Evolutionary conservation across 1,140 invertebrate species (phyloP).

Genomic region (Drosophila serrata): DNA sequence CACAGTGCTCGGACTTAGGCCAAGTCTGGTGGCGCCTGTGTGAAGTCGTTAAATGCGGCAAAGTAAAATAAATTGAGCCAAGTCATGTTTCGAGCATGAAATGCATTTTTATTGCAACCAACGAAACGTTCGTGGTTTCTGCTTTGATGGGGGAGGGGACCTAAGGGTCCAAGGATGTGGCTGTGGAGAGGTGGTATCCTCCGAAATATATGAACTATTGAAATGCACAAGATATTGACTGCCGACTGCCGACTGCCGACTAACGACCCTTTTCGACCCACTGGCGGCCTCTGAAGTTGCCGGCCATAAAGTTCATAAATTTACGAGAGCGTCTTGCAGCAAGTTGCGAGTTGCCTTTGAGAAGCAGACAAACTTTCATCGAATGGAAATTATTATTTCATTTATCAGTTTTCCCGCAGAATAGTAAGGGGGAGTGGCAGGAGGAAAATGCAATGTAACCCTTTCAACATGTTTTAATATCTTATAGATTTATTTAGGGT

Average conservation of each 20-base stretch:
- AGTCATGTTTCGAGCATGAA: slow-evolving; percentile 81
- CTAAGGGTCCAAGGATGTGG: neutral
- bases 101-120: slow-evolving; percentile 78
- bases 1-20: slow-evolving; percentile 24
- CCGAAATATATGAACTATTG: slow-evolving; percentile 68
- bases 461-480: neutral
- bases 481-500: neutral
- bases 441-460: neutral
- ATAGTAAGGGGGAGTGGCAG: neutral
- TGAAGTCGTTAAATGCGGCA: slow-evolving; percentile 83
- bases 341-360: slow-evolving; percentile 31
- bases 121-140: slow-evolving; percentile 20
- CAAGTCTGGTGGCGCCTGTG: slow-evolving; percentile 56
- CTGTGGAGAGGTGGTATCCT: slow-evolving; percentile 17
- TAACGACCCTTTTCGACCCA: slow-evolving; percentile 1
- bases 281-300: slow-evolving; percentile 38
- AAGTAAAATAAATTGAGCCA: slow-evolving; percentile 83
- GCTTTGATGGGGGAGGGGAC: neutral
- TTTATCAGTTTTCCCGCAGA: slow-evolving; percentile 43
- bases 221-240: slow-evolving; percentile 73
- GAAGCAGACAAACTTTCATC: slow-evolving; percentile 48
- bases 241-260: slow-evolving; percentile 36
- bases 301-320: slow-evolving; percentile 58
- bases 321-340: slow-evolving; percentile 44
- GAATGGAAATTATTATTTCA: slow-evolving; percentile 57